Evolutionary conservation across 1,140 invertebrate species (phyloP), one percentile per base, ranked within the genome.

Genomic region (Potamilus streckersoni): DNA sequence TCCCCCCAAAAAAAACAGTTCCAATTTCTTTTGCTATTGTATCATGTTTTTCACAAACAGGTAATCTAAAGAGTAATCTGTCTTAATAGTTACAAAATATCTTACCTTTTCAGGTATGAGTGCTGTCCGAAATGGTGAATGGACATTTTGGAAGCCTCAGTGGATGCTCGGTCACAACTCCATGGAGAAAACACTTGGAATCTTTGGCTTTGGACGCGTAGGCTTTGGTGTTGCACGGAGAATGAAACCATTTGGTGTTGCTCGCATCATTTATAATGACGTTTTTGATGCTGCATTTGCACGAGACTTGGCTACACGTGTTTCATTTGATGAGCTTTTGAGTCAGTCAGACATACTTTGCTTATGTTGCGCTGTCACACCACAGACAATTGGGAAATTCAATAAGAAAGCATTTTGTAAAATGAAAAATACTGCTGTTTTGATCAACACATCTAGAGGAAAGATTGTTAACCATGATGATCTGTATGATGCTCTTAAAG

Each of bases 151-250:
- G 96, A 92, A 94, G 2, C 96, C 95, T 1, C 92, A 92, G 71
- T 97, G 94, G 93, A 95, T 97, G 95, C 96, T 94, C 82, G 96
- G 96, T 0, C 93, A 93, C 61, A 94, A 93, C 3, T 88, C 98
- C 1, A 92, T 92, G 63, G 92, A 92, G 17, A 93, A 94, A 2
- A 95, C 94, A 31, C 93, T 98, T n/a, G 96, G 96, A 19, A 94
- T 98, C 76, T 93, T 96, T 20, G 95, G 95, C 16, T 91, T 96
- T 16, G 95, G 95, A 17, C 92, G 93, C 58, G 94, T 96, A 78
- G 94, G 73, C 74, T 83, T 62, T 70, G 92, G 92, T 5, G 92
- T 95, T 27, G 92, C 93, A 0, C 92, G 93, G 78, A 91, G 93
- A 76, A 86, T 96, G 1, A 91, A 92, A 71, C 90, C 92, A 15